Conservation (phyloP, 2,888 invertebrate genomes). For the Ectemnius continuus region DNA sequence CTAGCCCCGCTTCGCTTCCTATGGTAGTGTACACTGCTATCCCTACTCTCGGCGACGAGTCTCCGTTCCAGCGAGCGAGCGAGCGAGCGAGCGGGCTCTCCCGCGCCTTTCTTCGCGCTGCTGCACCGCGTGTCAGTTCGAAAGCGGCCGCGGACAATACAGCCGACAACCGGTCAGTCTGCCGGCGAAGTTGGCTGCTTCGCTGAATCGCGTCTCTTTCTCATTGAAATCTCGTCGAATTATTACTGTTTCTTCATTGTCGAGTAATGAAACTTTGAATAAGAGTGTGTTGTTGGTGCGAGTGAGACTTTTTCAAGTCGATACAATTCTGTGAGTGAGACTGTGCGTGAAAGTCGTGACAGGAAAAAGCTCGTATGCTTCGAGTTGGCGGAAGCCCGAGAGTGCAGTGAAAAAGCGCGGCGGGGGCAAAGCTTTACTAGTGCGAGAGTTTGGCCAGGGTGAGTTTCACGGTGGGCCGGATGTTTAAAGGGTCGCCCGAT, state of each 20-base stretch:
- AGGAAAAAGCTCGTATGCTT: too few species aligned
- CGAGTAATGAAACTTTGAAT: too few species aligned
- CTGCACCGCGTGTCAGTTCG: constrained; percentile 72
- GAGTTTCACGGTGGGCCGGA: background rate
- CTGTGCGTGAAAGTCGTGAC: too few species aligned
- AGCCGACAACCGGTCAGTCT: constrained; percentile 57
- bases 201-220: background rate
- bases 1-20: constrained; percentile 1
- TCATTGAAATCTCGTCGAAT: too few species aligned
- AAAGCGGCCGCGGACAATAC: constrained; percentile 69
- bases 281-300: too few species aligned
- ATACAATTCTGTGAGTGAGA: too few species aligned
- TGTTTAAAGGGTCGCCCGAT: too few species aligned
- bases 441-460: background rate
- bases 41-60: constrained; percentile 42
- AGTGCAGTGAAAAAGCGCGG: too few species aligned
- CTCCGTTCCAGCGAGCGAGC: constrained; percentile 46
- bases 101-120: constrained; percentile 75
- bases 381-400: too few species aligned
- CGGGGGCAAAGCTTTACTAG: too few species aligned
- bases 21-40: background rate
- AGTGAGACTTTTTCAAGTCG: too few species aligned
- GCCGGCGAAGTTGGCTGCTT: constrained; percentile 22
- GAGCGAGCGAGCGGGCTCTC: constrained; percentile 56
- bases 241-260: too few species aligned